These are phyloP conservation scores for Geopemphigus sp. DNA, from an alignment of 1,140 invertebrate genomes.

Conservation along the genomic window DNA sequence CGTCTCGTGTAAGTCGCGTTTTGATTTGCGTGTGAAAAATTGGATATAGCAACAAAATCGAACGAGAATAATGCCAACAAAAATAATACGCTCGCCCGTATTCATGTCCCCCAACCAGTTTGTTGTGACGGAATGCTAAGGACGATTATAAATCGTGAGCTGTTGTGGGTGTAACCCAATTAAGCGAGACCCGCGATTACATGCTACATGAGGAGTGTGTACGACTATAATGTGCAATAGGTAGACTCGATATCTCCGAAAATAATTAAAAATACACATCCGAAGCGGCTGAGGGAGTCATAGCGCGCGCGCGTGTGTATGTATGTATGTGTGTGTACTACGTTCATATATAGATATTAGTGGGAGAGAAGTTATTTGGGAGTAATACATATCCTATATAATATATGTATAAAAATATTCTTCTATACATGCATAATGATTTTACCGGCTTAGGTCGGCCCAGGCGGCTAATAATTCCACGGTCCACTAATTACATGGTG, in stretches of 20 bases:
- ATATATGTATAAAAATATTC: slow-evolving; percentile 1
- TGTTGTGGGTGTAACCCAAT: slow-evolving; percentile 38
- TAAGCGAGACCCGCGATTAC: slow-evolving; percentile 30
- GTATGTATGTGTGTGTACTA: too few relatives aligned
- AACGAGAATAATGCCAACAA: neutral
- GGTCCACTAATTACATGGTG: slow-evolving; percentile 41
- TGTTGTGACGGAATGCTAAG: slow-evolving; percentile 30
- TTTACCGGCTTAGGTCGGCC: slow-evolving; percentile 5
- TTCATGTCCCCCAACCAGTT: slow-evolving; percentile 8
- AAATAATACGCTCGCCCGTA: neutral
- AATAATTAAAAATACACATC: slow-evolving; percentile 44
- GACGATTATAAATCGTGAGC: slow-evolving; percentile 26
- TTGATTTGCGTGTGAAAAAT: neutral
- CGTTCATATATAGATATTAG: too few relatives aligned
- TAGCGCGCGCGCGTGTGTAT: neutral
- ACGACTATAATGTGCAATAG: slow-evolving; percentile 24
- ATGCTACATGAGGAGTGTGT: neutral
- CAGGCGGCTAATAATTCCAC: slow-evolving; percentile 27
- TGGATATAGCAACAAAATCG: too few relatives aligned
- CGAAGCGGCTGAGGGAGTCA: neutral
- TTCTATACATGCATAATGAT: slow-evolving; percentile 34
- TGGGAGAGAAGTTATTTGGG: slow-evolving; percentile 8
- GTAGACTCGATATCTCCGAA: slow-evolving; percentile 16
- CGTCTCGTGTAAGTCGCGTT: neutral
- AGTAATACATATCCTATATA: neutral